Conservation (phyloP, 2,113 vertebrate genomes). For the Tragelaphus buxtoni region DNA sequence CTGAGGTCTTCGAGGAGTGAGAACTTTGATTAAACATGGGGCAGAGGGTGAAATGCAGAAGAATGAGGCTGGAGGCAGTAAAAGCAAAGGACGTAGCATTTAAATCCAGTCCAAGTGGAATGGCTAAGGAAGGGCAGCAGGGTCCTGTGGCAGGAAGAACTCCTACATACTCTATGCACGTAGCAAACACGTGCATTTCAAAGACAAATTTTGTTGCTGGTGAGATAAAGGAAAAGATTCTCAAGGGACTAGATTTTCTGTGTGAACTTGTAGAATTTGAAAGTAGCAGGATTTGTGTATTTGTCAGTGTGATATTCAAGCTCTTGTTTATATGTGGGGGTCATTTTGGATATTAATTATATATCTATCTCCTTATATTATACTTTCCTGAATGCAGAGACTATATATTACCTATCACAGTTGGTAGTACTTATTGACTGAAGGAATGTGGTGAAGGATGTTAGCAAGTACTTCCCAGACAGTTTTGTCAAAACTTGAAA, state of each 20-base stretch:
- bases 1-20: neutral
- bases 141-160: neutral
- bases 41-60: neutral
- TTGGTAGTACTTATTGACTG: neutral
- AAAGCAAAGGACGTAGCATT: neutral
- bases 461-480: neutral
- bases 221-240: neutral
- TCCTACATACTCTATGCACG: neutral
- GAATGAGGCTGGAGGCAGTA: neutral
- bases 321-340: neutral
- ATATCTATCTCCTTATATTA: neutral
- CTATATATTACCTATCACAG: neutral
- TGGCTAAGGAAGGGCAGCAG: neutral
- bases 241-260: neutral
- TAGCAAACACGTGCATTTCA: neutral
- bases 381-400: neutral
- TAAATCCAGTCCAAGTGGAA: neutral
- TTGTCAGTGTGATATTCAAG: neutral
- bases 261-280: neutral
- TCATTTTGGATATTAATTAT: neutral
- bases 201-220: neutral
- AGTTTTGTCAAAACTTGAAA: neutral
- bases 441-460: neutral
- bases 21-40: neutral
- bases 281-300: neutral